Evolutionary conservation across 1,140 invertebrate genomes (phyloP), one percentile per base, ranked within the genome.

Genomic region (Drosophila parabipectinata): DNA sequence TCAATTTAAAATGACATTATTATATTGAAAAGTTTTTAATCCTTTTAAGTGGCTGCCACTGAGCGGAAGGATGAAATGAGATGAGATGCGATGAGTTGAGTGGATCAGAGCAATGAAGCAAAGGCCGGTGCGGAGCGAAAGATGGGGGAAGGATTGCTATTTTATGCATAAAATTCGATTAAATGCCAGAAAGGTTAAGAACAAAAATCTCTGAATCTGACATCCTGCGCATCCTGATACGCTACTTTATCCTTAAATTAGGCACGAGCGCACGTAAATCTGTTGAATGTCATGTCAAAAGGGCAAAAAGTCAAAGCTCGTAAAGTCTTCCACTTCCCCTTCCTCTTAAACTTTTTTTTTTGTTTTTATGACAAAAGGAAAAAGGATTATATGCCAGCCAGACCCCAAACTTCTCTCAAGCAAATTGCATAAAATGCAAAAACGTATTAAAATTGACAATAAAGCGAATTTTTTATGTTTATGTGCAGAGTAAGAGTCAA

Each of bases 391-490:
- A 44, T 32, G 32, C 71, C 54, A 59, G 18, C 18, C 57, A 30
- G 8, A 18, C 56, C 26, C 48, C 62, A 50, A 47, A 41, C 26
- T 59, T 54, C 30, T 48, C 59, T 54, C 72, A 64, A 73, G 82
- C 79, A 79, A 87, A 82, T 87, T 83, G 67, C 83, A 88, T 87
- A 87, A 87, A 88, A 88, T 83, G 76, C 63, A 77, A 87, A 77
- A 88, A 79, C 84, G 72, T 88, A 88, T 88, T 88, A 88, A 88
- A 88, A 83, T 88, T 88, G 83, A 88, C 84, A 88, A 88, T 88
- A 88, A 88, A 88, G 83, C 83, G 83, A 66, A 77, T 88, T 80
- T 85, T 80, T 87, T 88, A 78, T 87, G 74, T 73, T 77, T 74
- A 84, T 76, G 71, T 64, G 67, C 59, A 50, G 56, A 73, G 67